Conservation (phyloP, 1,140 invertebrate species). For the Venturia canescens region DNA sequence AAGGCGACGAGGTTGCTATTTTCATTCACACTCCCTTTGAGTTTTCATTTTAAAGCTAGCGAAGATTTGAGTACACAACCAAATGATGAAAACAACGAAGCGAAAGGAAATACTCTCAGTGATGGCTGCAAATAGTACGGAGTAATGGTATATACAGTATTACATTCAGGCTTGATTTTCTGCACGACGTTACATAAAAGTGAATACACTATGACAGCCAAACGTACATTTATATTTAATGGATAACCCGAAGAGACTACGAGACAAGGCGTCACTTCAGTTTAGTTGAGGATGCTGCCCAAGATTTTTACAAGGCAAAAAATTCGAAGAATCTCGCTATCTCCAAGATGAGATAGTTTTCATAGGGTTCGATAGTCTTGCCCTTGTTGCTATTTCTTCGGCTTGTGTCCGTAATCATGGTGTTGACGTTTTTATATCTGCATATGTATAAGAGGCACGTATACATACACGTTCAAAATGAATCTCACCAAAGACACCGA, state of each 20-base stretch:
- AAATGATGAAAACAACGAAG: too few species aligned
- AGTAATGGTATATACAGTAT: too few species aligned
- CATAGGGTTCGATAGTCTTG: not conserved
- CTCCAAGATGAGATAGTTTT: slow-evolving; percentile 7
- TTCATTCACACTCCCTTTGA: too few species aligned
- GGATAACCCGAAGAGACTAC: not conserved
- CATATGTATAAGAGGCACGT: not conserved
- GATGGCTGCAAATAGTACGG: too few species aligned
- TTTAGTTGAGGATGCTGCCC: not conserved
- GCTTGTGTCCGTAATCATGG: not conserved
- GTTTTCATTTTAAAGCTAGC: too few species aligned
- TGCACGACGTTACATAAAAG: too few species aligned
- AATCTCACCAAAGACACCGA: not conserved
- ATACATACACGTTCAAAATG: not conserved
- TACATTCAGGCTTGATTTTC: too few species aligned
- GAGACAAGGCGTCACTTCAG: not conserved
- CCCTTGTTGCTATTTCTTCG: not conserved
- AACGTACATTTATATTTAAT: too few species aligned
- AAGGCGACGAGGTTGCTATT: too few species aligned
- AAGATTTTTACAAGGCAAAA: not conserved
- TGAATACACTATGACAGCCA: too few species aligned
- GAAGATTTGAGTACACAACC: too few species aligned
- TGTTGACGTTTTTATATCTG: not conserved
- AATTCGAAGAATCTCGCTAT: not conserved
- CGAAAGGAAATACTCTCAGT: too few species aligned